Evolutionary conservation across 1,140 invertebrate genomes (phyloP).

Genomic region (Pseudoatta argentina): DNA sequence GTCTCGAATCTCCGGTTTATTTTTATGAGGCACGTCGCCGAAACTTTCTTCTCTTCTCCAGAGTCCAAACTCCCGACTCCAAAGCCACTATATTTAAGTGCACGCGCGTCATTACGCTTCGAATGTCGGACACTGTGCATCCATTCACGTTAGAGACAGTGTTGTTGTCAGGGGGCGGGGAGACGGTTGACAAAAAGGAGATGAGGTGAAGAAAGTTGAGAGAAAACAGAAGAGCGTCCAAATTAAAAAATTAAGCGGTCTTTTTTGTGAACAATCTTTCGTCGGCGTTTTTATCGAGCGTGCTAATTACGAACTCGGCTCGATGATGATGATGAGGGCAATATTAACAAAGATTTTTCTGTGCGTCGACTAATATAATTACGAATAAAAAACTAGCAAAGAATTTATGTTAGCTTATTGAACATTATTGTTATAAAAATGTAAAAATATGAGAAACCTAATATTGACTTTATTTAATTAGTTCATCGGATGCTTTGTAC

Average conservation of each 20-base stretch:
- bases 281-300: constrained; percentile 40
- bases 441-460: not conserved
- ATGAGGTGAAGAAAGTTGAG: constrained; percentile 36
- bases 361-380: not conserved
- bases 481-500: not conserved
- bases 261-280: constrained; percentile 22
- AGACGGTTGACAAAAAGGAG: constrained; percentile 12
- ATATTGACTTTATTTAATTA: constrained; percentile 16
- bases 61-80: constrained; percentile 67
- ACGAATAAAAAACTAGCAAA: not conserved
- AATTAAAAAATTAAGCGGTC: constrained; percentile 43
- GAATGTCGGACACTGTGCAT: constrained; percentile 76
- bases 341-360: constrained; percentile 31
- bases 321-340: constrained; percentile 27
- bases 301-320: constrained; percentile 40
- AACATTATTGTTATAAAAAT: not conserved
- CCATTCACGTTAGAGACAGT: constrained; percentile 75
- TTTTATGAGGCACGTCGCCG: constrained; percentile 69
- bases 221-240: constrained; percentile 27
- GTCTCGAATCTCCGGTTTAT: constrained; percentile 69
- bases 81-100: constrained; percentile 76
- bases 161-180: not conserved
- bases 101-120: constrained; percentile 72
- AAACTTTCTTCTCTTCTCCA: constrained; percentile 33
- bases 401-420: not conserved